These are phyloP conservation scores for Enteromius viviparus DNA, from an alignment of 2,797 vertebrate species.

Conservation along the genomic window DNA sequence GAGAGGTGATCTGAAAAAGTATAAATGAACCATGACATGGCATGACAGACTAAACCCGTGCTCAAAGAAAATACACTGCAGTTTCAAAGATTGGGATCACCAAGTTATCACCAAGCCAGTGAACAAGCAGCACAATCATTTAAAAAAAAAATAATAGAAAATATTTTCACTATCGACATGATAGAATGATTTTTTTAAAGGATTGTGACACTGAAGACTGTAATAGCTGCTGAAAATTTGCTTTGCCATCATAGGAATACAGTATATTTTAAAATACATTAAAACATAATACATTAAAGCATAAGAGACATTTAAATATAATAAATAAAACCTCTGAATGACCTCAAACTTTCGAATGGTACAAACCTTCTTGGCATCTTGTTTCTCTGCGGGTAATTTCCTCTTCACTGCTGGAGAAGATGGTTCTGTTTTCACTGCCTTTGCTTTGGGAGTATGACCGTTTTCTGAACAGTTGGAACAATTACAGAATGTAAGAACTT, in stretches of 20 bases:
- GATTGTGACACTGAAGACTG: neutral
- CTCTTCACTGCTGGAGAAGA: conserved; percentile 64
- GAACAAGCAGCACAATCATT: neutral
- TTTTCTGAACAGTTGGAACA: conserved; percentile 59
- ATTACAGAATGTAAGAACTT: neutral
- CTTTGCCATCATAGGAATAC: neutral
- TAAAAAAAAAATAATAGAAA: too few species aligned
- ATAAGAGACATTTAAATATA: neutral
- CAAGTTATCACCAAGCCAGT: neutral
- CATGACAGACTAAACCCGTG: neutral
- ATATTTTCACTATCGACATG: neutral
- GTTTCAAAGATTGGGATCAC: neutral
- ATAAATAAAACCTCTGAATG: neutral
- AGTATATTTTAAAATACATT: neutral
- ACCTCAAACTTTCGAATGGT: neutral
- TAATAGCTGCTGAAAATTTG: neutral
- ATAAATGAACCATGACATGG: neutral
- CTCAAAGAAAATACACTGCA: neutral
- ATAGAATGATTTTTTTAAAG: neutral
- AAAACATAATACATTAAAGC: neutral
- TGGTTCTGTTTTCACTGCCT: conserved; percentile 64
- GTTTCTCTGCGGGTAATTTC: conserved; percentile 59
- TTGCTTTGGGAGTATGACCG: conserved; percentile 64
- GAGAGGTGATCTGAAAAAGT: neutral
- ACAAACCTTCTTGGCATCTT: conserved; percentile 76